Base-by-base conservation (phyloP, 1,140 invertebrate genomes). In the Tigriopus japonicus region DNA sequence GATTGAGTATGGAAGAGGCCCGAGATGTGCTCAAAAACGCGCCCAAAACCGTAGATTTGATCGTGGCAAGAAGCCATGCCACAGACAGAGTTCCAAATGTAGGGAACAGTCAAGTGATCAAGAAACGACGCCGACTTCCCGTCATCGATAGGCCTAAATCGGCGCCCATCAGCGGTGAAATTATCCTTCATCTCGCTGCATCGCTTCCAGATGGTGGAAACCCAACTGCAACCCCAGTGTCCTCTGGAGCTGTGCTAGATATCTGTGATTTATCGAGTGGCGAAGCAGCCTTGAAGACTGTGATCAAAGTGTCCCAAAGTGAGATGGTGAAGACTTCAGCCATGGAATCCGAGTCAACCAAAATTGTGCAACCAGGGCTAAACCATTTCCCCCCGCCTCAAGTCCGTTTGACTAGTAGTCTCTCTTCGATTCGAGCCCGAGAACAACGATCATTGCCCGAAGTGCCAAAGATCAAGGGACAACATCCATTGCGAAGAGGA, bases 1-100 rank as follows among this genome's bases (percentile, higher is more conserved):
- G 83, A 0, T 72, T 88, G 56, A 78, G 80, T 12, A 81, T 87
- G 73, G 71, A 79, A 1, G 84, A 86, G 72, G 86, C 84, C 1
- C 78, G 80, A 62, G 79, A 81, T 66, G 77, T 83, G 24, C 71
- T 90, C 45, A 49, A 21, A 21, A 15, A 49, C 45, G n/a, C 21
- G 3, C 21, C 45, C 45, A 21, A 21, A 12, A 17, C 21, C 21
- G 45, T 49, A 6, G 45, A 49, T 21, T 6, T 49, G n/a, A 49
- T 49, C 45, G 45, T 49, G 45, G 45, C 45, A 3, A 49, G 45
- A 21, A 15, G n/a, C 45, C 45, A 21, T 49, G n/a, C 45, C 45
- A 49, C 45, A 12, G n/a, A 15, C 12, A 49, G 45, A 10, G 2
- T 6, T 17, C 21, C n/a, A 49, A 49, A 49, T 35, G 28, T 2